phyloP scores from a whole-genome alignment of 2,113 vertebrate species.

The Tychaedon coryphoeus region DNA sequence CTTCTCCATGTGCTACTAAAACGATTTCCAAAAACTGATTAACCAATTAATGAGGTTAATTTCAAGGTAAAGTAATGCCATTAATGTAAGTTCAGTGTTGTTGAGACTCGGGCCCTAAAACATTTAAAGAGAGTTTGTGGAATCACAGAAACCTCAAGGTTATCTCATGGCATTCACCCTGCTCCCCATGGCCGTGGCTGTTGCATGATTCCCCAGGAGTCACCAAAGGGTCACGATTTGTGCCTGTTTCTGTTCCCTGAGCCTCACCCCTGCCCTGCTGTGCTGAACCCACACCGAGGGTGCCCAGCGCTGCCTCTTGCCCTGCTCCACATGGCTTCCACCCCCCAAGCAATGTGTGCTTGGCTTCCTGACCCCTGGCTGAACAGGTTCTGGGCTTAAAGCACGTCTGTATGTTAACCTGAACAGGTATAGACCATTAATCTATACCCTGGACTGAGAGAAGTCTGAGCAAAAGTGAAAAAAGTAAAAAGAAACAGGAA shows the following conservation, averaged over 20 bases:
- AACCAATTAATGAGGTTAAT: not conserved
- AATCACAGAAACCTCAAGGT: rapidly evolving
- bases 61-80: not conserved
- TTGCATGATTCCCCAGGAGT: not conserved
- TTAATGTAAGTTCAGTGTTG: not conserved
- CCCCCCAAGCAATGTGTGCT: rapidly evolving
- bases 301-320: rapidly evolving
- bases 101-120: not conserved
- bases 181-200: not conserved
- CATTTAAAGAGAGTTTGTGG: not conserved
- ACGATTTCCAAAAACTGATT: not conserved
- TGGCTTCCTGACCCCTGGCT: not conserved
- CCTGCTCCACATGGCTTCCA: not conserved
- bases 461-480: not conserved
- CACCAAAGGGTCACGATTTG: rapidly evolving
- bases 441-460: not conserved
- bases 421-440: not conserved
- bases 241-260: not conserved
- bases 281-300: rapidly evolving
- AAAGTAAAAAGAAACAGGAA: not conserved
- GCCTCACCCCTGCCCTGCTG: rapidly evolving
- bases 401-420: not conserved
- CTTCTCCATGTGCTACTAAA: not conserved
- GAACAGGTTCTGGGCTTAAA: not conserved
- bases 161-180: rapidly evolving